phyloP scores from a whole-genome alignment of 2,797 vertebrate species.

The Lacerta viridis region DNA sequence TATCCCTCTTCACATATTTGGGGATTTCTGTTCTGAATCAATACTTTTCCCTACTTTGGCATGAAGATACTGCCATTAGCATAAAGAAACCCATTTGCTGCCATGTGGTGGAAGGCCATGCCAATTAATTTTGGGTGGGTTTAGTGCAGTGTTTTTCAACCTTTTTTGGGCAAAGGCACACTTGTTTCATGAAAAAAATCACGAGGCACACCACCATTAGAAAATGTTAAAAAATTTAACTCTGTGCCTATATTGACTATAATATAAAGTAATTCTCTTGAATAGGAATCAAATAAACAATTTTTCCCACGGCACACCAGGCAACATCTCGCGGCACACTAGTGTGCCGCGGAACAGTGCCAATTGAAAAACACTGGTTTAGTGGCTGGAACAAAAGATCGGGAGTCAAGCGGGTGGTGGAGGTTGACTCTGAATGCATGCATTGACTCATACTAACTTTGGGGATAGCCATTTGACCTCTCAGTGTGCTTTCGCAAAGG shows the following conservation, averaged over 20 bases:
- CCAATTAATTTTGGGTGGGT: constrained; percentile 46
- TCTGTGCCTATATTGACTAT: no score
- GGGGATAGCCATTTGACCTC: constrained; percentile 57
- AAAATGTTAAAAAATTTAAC: no score
- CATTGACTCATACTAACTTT: constrained; percentile 55
- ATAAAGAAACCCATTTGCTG: constrained; percentile 54
- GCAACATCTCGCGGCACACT: no score
- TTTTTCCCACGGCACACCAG: no score
- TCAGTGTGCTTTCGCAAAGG: constrained; percentile 20
- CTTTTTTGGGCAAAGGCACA: no score
- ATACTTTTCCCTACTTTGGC: constrained; percentile 46
- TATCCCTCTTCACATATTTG: constrained; percentile 39
- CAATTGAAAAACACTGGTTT: no score
- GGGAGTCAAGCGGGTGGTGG: constrained; percentile 54
- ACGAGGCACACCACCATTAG: no score
- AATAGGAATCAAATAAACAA: no score
- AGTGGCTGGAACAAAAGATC: constrained; percentile 44
- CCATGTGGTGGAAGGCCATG: constrained; percentile 4
- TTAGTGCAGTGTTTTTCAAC: no score
- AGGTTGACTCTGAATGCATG: constrained; percentile 52
- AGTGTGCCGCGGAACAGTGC: no score
- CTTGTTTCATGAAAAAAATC: no score
- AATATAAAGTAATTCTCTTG: no score
- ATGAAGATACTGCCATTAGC: constrained; percentile 52
- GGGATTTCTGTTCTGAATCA: constrained; percentile 33